A percentile compares a stretch with the other conserved stretches of the same genome.
Conservation (phyloP, 1,140 invertebrate species). For the Trichogramma pretiosum region DNA sequence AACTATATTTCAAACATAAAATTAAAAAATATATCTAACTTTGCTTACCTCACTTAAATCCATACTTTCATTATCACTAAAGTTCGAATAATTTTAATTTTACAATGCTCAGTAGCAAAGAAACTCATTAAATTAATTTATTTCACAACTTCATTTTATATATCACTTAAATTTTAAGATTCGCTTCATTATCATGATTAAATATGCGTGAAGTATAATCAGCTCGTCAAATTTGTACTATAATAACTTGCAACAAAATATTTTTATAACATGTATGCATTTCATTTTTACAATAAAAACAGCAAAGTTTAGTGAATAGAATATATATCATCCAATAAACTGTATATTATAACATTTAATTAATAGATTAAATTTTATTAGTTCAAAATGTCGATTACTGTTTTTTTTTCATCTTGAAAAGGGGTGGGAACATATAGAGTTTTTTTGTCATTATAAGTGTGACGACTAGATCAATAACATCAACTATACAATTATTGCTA, state of each 20-base stretch:
- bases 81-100: too few relatives aligned
- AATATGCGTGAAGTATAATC: too few relatives aligned
- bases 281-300: constrained; percentile 29
- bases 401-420: constrained; percentile 11
- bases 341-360: constrained; percentile 33
- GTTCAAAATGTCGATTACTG: constrained; percentile 17
- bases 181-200: too few relatives aligned
- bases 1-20: too few relatives aligned
- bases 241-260: constrained; percentile 18
- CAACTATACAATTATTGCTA: constrained; percentile 44
- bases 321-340: constrained; percentile 38
- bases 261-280: not conserved
- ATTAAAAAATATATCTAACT: too few relatives aligned
- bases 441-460: constrained; percentile 22
- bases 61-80: too few relatives aligned
- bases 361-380: constrained; percentile 30
- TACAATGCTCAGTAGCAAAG: too few relatives aligned
- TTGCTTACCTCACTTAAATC: too few relatives aligned
- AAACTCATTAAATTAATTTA: too few relatives aligned
- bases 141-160: too few relatives aligned
- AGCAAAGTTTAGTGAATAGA: constrained; percentile 29
- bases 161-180: too few relatives aligned
- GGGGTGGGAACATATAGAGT: constrained; percentile 5
- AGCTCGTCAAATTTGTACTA: constrained; percentile 28
- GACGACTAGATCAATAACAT: constrained; percentile 40